These are phyloP conservation scores for Drosophila anomalata DNA, from an alignment of 2,888 invertebrate genomes.

Conservation along the genomic window DNA sequence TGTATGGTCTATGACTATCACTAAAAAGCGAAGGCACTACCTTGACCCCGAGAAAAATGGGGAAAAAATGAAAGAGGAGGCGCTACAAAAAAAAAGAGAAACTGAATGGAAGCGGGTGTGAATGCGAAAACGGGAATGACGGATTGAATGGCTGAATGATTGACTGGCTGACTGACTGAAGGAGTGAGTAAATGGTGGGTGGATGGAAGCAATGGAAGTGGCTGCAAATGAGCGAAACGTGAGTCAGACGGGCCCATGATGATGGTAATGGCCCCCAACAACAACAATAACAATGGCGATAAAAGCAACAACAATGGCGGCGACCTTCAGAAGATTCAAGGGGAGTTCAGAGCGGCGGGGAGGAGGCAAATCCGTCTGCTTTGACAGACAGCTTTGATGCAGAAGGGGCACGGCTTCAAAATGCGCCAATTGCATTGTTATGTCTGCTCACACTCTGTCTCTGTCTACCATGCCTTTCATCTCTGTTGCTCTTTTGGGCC, in stretches of 20 bases:
- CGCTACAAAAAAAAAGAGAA: conserved; percentile 8
- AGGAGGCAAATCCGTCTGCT: conserved; percentile 60
- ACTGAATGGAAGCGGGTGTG: conserved; percentile 40
- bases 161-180: conserved; percentile 41
- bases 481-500: conserved; percentile 24
- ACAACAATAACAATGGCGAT: conserved; percentile 26
- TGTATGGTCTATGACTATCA: conserved; percentile 50
- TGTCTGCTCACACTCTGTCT: conserved; percentile 23
- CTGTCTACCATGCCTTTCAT: background rate
- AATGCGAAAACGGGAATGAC: conserved; percentile 51
- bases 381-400: conserved; percentile 59
- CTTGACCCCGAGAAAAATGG: conserved; percentile 63
- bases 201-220: conserved; percentile 21
- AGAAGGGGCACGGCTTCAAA: conserved; percentile 30
- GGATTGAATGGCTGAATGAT: conserved; percentile 50
- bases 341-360: conserved; percentile 2
- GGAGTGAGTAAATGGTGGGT: conserved; percentile 26
- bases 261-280: conserved; percentile 19
- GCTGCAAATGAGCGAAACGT: conserved; percentile 70
- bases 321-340: conserved; percentile 60
- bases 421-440: conserved; percentile 44
- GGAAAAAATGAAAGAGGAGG: conserved; percentile 22
- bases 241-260: conserved; percentile 57
- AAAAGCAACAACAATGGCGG: conserved; percentile 30
- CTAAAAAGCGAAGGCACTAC: conserved; percentile 60